Conservation (phyloP, 2,888 invertebrate genomes). For the Hanleya hanleyi region DNA sequence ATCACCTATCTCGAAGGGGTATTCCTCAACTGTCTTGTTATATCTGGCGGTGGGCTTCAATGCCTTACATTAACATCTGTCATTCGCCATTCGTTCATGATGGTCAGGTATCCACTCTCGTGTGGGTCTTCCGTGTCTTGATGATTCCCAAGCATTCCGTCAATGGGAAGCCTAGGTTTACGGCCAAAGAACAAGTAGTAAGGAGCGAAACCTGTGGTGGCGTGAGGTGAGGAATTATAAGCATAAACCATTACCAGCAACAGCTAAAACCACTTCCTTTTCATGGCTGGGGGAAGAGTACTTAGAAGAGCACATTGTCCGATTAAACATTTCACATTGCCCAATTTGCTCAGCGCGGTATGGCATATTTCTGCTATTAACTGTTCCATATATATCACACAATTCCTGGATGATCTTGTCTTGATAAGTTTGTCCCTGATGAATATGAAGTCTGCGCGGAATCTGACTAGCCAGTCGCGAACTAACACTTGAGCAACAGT, state of each 20-base stretch:
- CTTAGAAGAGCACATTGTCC: background rate
- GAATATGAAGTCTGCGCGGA: background rate
- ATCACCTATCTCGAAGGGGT: too few relatives aligned
- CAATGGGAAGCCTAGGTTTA: constrained; percentile 21
- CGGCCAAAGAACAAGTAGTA: constrained; percentile 21
- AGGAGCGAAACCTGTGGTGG: constrained; percentile 10
- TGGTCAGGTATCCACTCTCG: too few relatives aligned
- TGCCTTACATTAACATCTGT: too few relatives aligned
- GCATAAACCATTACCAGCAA: constrained; percentile 10
- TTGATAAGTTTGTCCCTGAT: background rate
- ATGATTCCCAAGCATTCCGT: constrained; percentile 11
- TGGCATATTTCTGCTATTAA: background rate
- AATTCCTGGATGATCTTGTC: background rate
- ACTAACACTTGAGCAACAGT: constrained; percentile 12
- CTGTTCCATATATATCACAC: background rate
- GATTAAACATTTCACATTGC: background rate
- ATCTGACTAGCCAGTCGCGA: constrained; percentile 14
- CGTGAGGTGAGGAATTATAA: constrained; percentile 13
- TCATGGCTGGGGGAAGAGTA: constrained; percentile 1
- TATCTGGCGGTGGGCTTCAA: too few relatives aligned
- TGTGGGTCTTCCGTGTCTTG: too few relatives aligned
- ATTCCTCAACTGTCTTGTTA: too few relatives aligned
- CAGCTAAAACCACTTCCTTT: constrained; percentile 15
- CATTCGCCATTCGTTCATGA: too few relatives aligned
- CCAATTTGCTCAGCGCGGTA: background rate